Base-by-base conservation (phyloP, 2,113 vertebrate species). In the Pogona vitticeps region DNA sequence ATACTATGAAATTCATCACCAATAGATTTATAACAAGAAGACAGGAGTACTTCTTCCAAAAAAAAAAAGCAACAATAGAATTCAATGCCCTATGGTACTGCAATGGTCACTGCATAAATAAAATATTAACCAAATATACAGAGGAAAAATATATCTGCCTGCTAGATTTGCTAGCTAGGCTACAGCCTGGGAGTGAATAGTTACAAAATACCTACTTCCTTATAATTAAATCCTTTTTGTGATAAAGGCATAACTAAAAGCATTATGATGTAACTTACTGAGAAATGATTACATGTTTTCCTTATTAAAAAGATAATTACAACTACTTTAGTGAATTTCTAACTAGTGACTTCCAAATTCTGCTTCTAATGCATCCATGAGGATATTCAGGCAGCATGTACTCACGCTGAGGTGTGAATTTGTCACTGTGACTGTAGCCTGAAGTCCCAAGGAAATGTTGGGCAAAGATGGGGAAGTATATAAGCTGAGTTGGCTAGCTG, bases 381-480 rank as follows among this genome's bases (percentile, higher is more conserved):
- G 18, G 18, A 52, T 65, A 46, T 72, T 2, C 17, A 17, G 21
- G 2, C 2, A 73, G 3, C 10, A 0, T 17, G 36, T 46, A 21
- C 98, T 96, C 86, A 99, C 98, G 1, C 96, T 97, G 92, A 98
- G 97, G 96, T 98, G 98, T 8, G 98, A 97, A 95, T 97, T 98
- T 91, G 98, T 95, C 90, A 95, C 96, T 28, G 96, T 96, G 94
- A 96, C 96, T 0, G 96, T 96, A 91, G 96, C 97, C 83, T 98
- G 98, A 86, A 99, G 97, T 85, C 98, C 98, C 95, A 99, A 93
- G 92, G 98, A 99, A 95, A 99, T 99, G 91, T 99, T 99, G 87
- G 98, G 98, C 91, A 99, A 96, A 63, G 98, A 99, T 0, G 98
- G 98, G 82, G 98, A 99, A 15, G 98, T 98, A 95, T 99, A 99